phyloP scores from a whole-genome alignment of 2,113 vertebrate species.

The Phalacrocorax pelagicus region DNA sequence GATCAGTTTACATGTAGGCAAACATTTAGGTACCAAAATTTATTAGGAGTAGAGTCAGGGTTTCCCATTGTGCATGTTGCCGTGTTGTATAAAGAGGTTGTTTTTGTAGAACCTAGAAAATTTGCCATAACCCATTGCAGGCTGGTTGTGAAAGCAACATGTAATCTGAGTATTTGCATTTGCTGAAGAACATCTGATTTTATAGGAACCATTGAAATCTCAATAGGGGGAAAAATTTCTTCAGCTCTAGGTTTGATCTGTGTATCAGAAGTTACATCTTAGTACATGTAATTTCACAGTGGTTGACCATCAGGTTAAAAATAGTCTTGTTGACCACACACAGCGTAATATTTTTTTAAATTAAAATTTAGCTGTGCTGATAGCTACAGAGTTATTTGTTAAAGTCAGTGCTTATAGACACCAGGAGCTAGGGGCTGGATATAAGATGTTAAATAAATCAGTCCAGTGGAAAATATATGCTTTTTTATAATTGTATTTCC shows the following conservation, averaged over 20 bases:
- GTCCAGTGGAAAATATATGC: not conserved
- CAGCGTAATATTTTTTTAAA: not conserved
- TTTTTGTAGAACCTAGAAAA: not conserved
- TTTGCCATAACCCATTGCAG: not conserved
- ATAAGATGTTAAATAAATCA: not conserved
- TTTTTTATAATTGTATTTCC: not conserved
- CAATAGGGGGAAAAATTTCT: not conserved
- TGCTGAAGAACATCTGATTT: not conserved
- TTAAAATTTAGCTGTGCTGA: not conserved
- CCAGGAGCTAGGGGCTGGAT: not conserved
- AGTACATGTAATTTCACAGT: conserved; percentile 73
- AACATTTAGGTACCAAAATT: not conserved
- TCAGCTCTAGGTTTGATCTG: not conserved
- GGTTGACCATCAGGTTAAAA: conserved; percentile 74
- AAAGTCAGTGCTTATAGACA: not conserved
- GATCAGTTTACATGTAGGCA: not conserved
- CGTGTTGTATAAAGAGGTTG: not conserved
- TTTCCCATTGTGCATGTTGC: not conserved
- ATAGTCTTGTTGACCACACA: conserved; percentile 46
- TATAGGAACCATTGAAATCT: not conserved
- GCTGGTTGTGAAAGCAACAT: not conserved
- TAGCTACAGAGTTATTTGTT: not conserved
- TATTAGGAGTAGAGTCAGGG: not conserved
- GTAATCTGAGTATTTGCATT: not conserved
- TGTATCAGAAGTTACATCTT: conserved; percentile 23